Conservation (phyloP, 37 sponge, comb jelly and placozoan species). For the Tethya wilhelma region DNA sequence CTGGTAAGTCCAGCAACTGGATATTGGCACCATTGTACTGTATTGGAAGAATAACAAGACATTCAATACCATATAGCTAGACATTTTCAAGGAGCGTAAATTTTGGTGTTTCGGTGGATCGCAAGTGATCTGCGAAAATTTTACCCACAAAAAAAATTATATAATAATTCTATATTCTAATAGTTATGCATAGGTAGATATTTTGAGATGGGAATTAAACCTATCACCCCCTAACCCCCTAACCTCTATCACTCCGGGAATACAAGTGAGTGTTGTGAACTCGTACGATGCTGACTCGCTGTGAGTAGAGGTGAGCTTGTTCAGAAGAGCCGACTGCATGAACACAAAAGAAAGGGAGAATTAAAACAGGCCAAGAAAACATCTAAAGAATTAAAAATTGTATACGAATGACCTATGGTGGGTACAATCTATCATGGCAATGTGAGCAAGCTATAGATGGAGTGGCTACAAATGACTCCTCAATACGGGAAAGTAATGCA, state of each 20-base stretch:
- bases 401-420: too few species aligned
- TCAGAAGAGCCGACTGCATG: slow-evolving; percentile 92
- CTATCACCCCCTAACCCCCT: neutral
- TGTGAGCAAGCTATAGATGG: too few species aligned
- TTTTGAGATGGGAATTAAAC: neutral
- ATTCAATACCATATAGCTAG: neutral
- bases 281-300: slow-evolving; percentile 97
- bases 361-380: too few species aligned
- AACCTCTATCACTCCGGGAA: slow-evolving; percentile 97
- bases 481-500: neutral
- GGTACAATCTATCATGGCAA: too few species aligned
- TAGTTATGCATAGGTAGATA: neutral
- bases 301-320: slow-evolving; percentile 92
- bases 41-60: neutral
- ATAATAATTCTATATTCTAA: neutral
- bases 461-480: too few species aligned
- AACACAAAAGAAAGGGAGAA: neutral
- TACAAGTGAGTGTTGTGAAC: slow-evolving; percentile 98
- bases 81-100: neutral
- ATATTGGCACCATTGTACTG: slow-evolving; percentile 94
- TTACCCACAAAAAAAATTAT: neutral
- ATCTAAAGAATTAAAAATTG: neutral
- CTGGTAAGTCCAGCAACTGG: slow-evolving; percentile 97
- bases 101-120: too few species aligned
- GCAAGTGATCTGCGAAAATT: too few species aligned